Conservation (phyloP, 1,140 invertebrate genomes). For the Hirudo medicinalis region DNA sequence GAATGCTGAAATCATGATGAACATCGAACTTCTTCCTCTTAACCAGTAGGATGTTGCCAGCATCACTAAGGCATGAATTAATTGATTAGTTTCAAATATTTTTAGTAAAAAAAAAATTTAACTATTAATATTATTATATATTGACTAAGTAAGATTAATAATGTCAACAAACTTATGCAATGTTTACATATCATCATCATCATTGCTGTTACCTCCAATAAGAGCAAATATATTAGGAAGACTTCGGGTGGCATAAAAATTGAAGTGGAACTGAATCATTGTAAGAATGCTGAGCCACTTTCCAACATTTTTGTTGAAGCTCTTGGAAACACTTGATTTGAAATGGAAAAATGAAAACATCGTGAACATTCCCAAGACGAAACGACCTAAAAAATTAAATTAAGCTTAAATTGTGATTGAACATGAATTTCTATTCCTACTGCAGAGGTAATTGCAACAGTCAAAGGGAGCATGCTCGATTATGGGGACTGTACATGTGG, state of each 20-base stretch:
- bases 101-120: conserved; percentile 8
- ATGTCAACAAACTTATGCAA: neutral
- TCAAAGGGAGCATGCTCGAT: too few species aligned
- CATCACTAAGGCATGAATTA: conserved; percentile 56
- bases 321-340: conserved; percentile 45
- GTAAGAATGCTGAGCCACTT: conserved; percentile 73
- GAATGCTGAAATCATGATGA: conserved; percentile 69
- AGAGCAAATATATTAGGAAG: conserved; percentile 92
- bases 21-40: conserved; percentile 56
- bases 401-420: neutral
- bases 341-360: conserved; percentile 60
- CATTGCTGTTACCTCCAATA: conserved; percentile 55
- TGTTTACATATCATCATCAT: neutral
- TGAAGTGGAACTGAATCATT: conserved; percentile 87
- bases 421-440: too few species aligned
- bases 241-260: conserved; percentile 85
- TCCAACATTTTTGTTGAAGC: conserved; percentile 61
- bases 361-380: conserved; percentile 60
- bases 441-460: too few species aligned
- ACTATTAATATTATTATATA: neutral
- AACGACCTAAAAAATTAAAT: conserved; percentile 58
- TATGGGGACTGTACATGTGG: too few species aligned
- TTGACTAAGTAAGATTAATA: too few species aligned
- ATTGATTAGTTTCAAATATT: conserved; percentile 14
- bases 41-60: conserved; percentile 74